These are phyloP conservation scores for Erpobdella octoculata DNA, from an alignment of 2,888 invertebrate genomes.

Conservation along the genomic window DNA sequence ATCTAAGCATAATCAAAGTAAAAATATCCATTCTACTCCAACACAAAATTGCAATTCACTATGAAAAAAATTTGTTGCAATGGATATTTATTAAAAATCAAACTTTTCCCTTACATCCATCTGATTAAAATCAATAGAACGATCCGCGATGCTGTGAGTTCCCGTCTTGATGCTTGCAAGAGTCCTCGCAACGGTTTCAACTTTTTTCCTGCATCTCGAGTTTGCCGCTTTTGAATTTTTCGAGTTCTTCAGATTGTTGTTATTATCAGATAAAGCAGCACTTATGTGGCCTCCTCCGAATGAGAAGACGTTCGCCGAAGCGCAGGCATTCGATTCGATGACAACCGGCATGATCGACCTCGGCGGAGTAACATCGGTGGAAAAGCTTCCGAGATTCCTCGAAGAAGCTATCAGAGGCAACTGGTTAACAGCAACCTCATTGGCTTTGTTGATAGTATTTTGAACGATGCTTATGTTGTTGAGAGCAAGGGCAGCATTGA, in stretches of 20 bases:
- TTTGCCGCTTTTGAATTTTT: neutral
- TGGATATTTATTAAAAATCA: neutral
- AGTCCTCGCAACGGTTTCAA: slow-evolving; percentile 25
- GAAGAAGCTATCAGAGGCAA: neutral
- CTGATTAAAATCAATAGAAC: slow-evolving; percentile 9
- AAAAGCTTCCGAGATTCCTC: neutral
- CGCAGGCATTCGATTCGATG: neutral
- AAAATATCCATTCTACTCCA: neutral
- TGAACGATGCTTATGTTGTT: slow-evolving; percentile 18
- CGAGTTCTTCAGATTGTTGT: neutral
- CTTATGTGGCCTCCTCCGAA: neutral
- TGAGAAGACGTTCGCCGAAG: neutral
- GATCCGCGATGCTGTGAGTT: neutral
- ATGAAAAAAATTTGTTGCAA: neutral
- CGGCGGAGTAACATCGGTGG: neutral
- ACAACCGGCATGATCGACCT: neutral
- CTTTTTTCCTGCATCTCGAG: slow-evolving; percentile 4
- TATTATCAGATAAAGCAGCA: neutral
- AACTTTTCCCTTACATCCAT: slow-evolving; percentile 4
- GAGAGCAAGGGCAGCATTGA: slow-evolving; percentile 24
- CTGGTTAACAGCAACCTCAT: neutral
- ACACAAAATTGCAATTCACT: neutral
- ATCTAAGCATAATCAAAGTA: too few relatives aligned
- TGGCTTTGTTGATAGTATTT: slow-evolving; percentile 8
- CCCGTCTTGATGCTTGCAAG: slow-evolving; percentile 25